Evolutionary conservation across 2,797 vertebrate species (phyloP).

Genomic region (Nyctibius grandis): DNA sequence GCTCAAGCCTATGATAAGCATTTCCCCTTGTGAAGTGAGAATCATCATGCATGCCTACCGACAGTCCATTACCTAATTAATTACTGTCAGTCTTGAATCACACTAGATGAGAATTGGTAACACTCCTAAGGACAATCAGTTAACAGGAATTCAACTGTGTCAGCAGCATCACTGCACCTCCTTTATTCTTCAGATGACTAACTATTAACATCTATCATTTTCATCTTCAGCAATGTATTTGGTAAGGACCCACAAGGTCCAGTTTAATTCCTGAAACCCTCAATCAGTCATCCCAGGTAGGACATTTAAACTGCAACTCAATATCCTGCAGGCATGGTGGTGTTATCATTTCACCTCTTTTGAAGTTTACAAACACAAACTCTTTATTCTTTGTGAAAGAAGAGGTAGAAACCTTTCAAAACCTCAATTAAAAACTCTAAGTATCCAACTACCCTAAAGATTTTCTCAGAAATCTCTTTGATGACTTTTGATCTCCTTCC

Average conservation of each 20-base stretch:
- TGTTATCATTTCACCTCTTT: not conserved
- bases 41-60: not conserved
- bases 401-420: not conserved
- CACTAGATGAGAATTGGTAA: not conserved
- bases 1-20: not conserved
- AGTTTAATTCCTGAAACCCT: not conserved
- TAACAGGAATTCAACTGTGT: conserved; percentile 3
- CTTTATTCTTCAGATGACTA: not conserved
- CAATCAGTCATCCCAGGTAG: not conserved
- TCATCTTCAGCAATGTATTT: not conserved
- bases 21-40: not conserved
- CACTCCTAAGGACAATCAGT: not conserved
- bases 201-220: not conserved
- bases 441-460: not conserved
- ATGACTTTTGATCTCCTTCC: not conserved
- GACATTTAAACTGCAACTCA: not conserved
- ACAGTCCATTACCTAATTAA: not conserved
- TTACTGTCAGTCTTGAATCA: not conserved
- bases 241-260: not conserved
- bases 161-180: not conserved
- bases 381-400: not conserved
- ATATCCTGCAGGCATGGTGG: not conserved
- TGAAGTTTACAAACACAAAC: not conserved
- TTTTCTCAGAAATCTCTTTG: not conserved
- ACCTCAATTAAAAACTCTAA: not conserved